A percentile compares a stretch with the other conserved stretches of the same genome.
These are phyloP conservation scores for Flexamia atlantica DNA, from an alignment of 2,888 invertebrate species.

Conservation along the genomic window DNA sequence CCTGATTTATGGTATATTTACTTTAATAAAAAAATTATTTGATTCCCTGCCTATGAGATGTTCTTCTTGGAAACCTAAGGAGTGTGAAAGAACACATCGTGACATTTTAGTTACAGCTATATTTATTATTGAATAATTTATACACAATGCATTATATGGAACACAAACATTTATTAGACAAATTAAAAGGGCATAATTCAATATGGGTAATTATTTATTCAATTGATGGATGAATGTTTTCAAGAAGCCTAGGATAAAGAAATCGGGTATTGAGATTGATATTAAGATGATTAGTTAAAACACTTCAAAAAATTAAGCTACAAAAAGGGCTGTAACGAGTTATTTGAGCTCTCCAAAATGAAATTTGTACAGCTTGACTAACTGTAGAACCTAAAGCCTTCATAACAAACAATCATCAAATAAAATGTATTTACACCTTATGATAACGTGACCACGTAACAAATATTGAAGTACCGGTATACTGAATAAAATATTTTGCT, in stretches of 20 bases:
- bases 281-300: not conserved
- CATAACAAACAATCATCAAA: not conserved
- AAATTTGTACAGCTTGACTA: not conserved
- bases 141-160: constrained; percentile 3
- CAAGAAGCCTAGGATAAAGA: not conserved
- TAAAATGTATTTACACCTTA: constrained; percentile 1
- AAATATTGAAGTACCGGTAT: constrained; percentile 22
- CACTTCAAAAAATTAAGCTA: not conserved
- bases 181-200: not conserved
- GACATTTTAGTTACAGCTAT: constrained; percentile 10
- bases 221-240: not conserved
- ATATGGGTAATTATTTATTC: not conserved
- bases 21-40: no score
- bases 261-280: not conserved
- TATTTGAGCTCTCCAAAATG: not conserved
- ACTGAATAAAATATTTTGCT: constrained; percentile 36
- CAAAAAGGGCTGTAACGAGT: not conserved
- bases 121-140: not conserved
- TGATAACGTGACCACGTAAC: constrained; percentile 20
- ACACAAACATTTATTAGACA: not conserved
- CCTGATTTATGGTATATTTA: no score
- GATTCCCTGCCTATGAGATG: no score
- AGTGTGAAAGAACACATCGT: not conserved
- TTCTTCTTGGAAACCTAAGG: no score
- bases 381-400: no score